Percentiles rank a stretch among this genome's conserved stretches.
Conservation (phyloP, 2,888 invertebrate species). For the Cataglyphis albicans region DNA sequence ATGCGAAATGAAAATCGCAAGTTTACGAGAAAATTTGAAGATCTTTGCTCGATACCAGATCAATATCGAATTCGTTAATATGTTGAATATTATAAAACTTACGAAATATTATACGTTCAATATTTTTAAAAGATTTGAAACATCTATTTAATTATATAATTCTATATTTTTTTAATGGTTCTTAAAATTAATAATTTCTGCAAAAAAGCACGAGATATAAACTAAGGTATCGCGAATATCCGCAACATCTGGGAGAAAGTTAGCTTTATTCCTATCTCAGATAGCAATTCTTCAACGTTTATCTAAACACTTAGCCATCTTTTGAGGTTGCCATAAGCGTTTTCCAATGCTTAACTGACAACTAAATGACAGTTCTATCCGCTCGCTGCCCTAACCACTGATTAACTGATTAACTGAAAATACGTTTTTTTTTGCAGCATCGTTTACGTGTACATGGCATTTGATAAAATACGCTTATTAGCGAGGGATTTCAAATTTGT, state of each 20-base stretch:
- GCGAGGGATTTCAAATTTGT: constrained; percentile 28
- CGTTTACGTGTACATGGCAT: not conserved
- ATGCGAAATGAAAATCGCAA: not conserved
- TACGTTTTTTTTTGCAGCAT: constrained; percentile 50
- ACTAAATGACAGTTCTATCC: constrained; percentile 70
- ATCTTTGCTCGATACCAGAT: not conserved
- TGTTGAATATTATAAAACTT: not conserved
- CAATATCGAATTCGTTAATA: not conserved
- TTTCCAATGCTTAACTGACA: constrained; percentile 80
- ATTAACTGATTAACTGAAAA: constrained; percentile 47
- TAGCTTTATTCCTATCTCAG: constrained; percentile 58
- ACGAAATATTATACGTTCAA: not conserved
- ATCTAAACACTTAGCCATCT: constrained; percentile 77
- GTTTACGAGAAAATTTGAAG: not conserved
- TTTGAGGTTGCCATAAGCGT: constrained; percentile 78
- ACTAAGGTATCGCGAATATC: constrained; percentile 42
- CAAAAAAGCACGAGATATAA: constrained; percentile 10
- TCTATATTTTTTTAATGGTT: not conserved
- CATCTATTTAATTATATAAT: not conserved
- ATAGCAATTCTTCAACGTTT: constrained; percentile 76
- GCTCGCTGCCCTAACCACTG: constrained; percentile 62
- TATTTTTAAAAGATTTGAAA: not conserved
- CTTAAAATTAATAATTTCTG: not conserved
- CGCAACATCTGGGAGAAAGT: constrained; percentile 54
- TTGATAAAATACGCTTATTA: constrained; percentile 41